Evolutionary conservation across 23 tunicate genomes (phyloP), one percentile per base, ranked within the genome.

Genomic region (Oikopleura albicans): DNA sequence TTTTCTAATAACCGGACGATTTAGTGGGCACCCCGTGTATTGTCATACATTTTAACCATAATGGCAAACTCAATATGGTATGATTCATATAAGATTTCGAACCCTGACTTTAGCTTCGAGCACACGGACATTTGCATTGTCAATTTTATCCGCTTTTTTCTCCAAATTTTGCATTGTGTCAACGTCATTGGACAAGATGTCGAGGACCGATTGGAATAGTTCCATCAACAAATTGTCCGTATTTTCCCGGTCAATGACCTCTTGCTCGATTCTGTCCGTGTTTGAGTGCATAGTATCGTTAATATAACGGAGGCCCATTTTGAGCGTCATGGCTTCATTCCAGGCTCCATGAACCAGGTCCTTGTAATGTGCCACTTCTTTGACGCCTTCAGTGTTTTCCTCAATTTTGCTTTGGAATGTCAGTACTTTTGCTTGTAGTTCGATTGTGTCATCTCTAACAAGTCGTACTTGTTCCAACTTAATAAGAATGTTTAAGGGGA

Each of bases 341-440:
- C 79, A 71, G 31, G 79, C 79, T 16, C 79, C 79, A 2, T 71
- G 79, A 29, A 71, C 79, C 2, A 71, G 79, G 37, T 71, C 79
- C 31, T 71, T 71, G 63, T 49, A 49, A 49, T 49, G 63, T 12
- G 12, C 22, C 22, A 49, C 22, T 8, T 22, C 22, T 49, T 49
- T 22, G 22, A 49, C 63, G 12, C 22, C 22, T 8, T 8, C 16
- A 22, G 12, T 49, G 22, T 49, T 49, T 8, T 49, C 63, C 22
- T 49, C 22, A 22, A 49, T 49, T 49, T 49, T 49, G 63, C 63
- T 49, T 49, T 49, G 16, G 63, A 49, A 49, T 22, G 63, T 49
- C 63, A 12, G 22, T 12, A 49, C 63, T 22, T 22, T 12, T 8
- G 63, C 63, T 8, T 22, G 63, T 12, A 49, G 12, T 49, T 49